Evolutionary conservation across 2,888 invertebrate species (phyloP).

Genomic region (Lordiphosa andalusiaca): DNA sequence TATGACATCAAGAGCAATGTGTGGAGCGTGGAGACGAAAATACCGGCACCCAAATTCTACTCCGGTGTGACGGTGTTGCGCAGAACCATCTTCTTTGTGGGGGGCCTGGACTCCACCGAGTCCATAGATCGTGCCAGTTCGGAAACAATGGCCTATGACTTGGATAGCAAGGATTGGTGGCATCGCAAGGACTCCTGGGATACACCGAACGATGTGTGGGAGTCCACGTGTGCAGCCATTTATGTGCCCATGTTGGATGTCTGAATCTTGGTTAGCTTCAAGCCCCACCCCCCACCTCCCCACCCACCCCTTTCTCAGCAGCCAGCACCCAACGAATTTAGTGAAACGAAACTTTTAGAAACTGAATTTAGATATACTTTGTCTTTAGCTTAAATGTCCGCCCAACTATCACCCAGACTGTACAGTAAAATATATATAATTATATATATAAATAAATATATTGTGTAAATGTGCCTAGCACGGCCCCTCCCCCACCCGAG

Average conservation of each 20-base stretch:
- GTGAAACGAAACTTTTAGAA: constrained; percentile 22
- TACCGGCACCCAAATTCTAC: constrained; percentile 86
- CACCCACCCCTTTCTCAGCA: too few relatives aligned
- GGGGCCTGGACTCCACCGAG: constrained; percentile 85
- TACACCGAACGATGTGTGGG: constrained; percentile 87
- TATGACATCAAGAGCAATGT: constrained; percentile 83
- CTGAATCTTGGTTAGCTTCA: constrained; percentile 2
- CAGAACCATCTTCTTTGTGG: constrained; percentile 85
- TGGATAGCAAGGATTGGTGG: constrained; percentile 85
- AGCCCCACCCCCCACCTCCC: too few relatives aligned
- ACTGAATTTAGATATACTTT: too few relatives aligned
- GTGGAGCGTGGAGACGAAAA: constrained; percentile 84
- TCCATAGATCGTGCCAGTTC: constrained; percentile 85
- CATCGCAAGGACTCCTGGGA: constrained; percentile 82
- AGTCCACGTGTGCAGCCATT: constrained; percentile 85
- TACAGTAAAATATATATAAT: constrained; percentile 42
- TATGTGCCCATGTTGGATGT: constrained; percentile 83
- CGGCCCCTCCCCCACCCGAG: constrained; percentile 23
- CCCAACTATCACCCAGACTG: constrained; percentile 19
- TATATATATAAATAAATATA: too few relatives aligned
- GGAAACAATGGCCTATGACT: constrained; percentile 85
- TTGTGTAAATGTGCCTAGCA: constrained; percentile 47
- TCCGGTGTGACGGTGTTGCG: constrained; percentile 85
- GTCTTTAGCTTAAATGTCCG: too few relatives aligned
- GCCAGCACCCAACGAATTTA: constrained; percentile 26